Base-by-base conservation (phyloP, 2,888 invertebrate species). In the Zygothrica quintamaculata region DNA sequence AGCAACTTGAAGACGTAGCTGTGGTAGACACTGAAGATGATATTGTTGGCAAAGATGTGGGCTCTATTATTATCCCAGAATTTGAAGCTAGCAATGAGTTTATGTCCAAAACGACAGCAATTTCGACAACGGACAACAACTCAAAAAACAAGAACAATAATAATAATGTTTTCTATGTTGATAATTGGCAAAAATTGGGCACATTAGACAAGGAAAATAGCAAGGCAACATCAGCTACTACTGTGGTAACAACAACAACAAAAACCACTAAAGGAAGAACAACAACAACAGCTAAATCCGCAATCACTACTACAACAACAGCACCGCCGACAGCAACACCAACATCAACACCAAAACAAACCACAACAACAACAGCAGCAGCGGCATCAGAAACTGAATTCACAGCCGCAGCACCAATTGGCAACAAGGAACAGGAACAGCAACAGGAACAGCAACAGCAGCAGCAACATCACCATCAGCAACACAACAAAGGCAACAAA, bases 151-250 rank as follows among this genome's bases (percentile, higher is more conserved):
- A 13, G 56, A 48, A 61, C 56, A 52, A 47, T 40, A 44, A n/a
- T n/a, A n/a, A n/a, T n/a, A n/a, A n/a, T n/a, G n/a, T 57, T 68
- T 66, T 67, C 43, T 65, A 67, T 59, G 74, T 69, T 6, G 75
- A 77, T 42, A 78, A 78, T 61, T 86, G 82, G 80, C 73, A 84
- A 50, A 76, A 74, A 57, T 66, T 86, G 50, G 87, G 77, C 31
- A 82, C 77, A 9, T 47, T 84, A 31, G 76, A 74, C 25, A 86
- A 86, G 62, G 64, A 56, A 18, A 72, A 67, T 16, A 66, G 51
- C 44, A 55, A 61, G 55, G 43, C 43, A 9, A 53, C 51, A 29
- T 52, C 34, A 29, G 22, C 37, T 0, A 37, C 40, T n/a, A 34
- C 56, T 7, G 65, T 36, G 53, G 34, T 31, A 44, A 36, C 50